Evolutionary conservation across 2,113 vertebrate species (phyloP), one percentile per base, ranked within the genome.

Genomic region (Aphelocoma coerulescens): DNA sequence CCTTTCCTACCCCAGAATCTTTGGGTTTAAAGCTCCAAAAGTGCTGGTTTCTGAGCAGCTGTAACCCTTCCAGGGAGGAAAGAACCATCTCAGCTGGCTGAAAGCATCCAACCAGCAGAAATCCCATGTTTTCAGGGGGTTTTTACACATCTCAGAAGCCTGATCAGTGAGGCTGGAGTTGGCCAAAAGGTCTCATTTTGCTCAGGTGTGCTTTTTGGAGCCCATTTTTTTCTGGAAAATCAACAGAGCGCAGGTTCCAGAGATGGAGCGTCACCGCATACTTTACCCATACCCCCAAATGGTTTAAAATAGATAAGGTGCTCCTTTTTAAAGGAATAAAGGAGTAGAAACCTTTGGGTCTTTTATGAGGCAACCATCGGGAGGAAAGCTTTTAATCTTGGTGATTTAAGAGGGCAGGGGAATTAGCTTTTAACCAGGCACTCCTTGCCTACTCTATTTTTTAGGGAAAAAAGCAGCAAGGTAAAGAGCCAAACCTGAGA

Each of bases 161-260:
- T 27, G 10, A 13, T 8, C 11, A 5, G 37, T 3, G 27, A 55
- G 46, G 30, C 9, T 43, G 48, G 58, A 62, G 33, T 54, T 83
- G 46, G 37, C 32, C 73, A 46, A 30, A 62, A n/a, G 20, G n/a
- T n/a, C 39, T 54, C 26, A 6, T 79, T 46, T 81, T 49, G 30
- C 61, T 91, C 30, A 11, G 54, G 61, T 52, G 28, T 23, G 3
- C 1, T 62, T 76, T 78, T 19, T 54, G 43, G 20, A 49, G 51
- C 22, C 41, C 28, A 30, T 80, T 39, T 10, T 69, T 73, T 23
- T 30, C 80, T 37, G 54, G 79, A 85, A 76, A 82, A 68, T 22
- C 49, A 72, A 37, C 0, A 0, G 85, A 87, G 63, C 0, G 0
- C 11, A 16, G 35, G 27, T 55, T 85, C 35, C 1, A 13, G 79